Evolutionary conservation across 2,888 invertebrate species (phyloP).

Genomic region (Oscheius myriophilus): DNA sequence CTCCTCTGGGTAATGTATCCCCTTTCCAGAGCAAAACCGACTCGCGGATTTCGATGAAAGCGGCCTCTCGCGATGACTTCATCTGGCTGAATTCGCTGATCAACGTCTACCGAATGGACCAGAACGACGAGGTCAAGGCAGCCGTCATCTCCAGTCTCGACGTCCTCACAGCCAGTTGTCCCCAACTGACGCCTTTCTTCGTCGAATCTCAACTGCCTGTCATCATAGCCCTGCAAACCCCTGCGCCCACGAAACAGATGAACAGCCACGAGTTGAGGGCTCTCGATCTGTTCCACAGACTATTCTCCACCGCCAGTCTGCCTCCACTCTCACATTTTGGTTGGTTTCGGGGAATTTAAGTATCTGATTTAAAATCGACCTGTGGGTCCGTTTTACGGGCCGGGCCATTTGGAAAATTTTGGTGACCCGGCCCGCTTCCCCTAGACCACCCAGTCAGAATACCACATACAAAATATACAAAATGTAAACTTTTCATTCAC

Average conservation of each 20-base stretch:
- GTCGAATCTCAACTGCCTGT: slow-evolving; percentile 37
- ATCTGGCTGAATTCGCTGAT: slow-evolving; percentile 35
- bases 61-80: slow-evolving; percentile 36
- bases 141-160: slow-evolving; percentile 29
- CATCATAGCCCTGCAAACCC: slow-evolving; percentile 26
- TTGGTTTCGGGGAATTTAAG: slow-evolving; percentile 4
- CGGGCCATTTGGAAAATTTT: too few species aligned
- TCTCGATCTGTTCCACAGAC: slow-evolving; percentile 28
- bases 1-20: neutral
- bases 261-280: slow-evolving; percentile 5
- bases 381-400: too few species aligned
- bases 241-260: neutral
- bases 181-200: slow-evolving; percentile 29
- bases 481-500: too few species aligned
- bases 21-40: slow-evolving; percentile 42
- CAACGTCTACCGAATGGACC: slow-evolving; percentile 41
- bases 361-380: too few species aligned
- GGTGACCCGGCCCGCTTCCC: too few species aligned
- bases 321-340: slow-evolving; percentile 43
- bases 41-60: slow-evolving; percentile 33
- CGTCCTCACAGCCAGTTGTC: slow-evolving; percentile 30
- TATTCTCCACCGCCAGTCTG: slow-evolving; percentile 30
- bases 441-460: too few species aligned
- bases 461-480: too few species aligned
- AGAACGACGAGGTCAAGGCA: slow-evolving; percentile 34